Percentiles rank a stretch among this genome's conserved stretches.
These are phyloP conservation scores for Acheta domesticus DNA, from an alignment of 2,888 invertebrate genomes.

Conservation along the genomic window DNA sequence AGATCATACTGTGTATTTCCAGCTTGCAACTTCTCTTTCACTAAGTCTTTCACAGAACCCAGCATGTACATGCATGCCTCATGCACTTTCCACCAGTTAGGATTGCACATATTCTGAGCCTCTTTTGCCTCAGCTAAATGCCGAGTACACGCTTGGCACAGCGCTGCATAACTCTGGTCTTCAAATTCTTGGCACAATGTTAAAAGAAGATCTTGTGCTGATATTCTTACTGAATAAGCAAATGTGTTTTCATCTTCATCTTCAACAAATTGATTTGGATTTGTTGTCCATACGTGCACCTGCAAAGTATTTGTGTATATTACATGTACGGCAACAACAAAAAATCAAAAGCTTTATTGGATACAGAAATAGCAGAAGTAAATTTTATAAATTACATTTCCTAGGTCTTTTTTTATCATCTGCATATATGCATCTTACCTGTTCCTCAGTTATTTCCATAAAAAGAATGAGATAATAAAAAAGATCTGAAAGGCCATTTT, in stretches of 20 bases:
- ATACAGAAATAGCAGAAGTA: no score
- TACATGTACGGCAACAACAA: not conserved
- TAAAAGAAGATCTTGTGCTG: slow-evolving; percentile 58
- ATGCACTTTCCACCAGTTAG: slow-evolving; percentile 63
- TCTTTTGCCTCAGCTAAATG: slow-evolving; percentile 59
- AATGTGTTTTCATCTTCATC: slow-evolving; percentile 64
- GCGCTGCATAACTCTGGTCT: slow-evolving; percentile 53
- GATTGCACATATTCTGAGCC: slow-evolving; percentile 49
- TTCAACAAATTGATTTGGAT: slow-evolving; percentile 65
- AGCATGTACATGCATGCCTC: slow-evolving; percentile 64
- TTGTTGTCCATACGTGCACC: slow-evolving; percentile 59
- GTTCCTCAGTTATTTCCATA: slow-evolving; percentile 67
- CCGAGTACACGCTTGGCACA: slow-evolving; percentile 57
- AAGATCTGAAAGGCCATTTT: slow-evolving; percentile 59
- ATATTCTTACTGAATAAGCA: slow-evolving; percentile 61
- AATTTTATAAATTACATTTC: no score
- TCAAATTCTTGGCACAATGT: slow-evolving; percentile 55
- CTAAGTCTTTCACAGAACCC: slow-evolving; percentile 52
- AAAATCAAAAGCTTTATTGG: no score
- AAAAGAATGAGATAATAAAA: slow-evolving; percentile 65
- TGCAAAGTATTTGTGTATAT: slow-evolving; percentile 36
- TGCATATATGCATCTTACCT: slow-evolving; percentile 52
- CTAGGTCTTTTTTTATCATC: slow-evolving; percentile 59
- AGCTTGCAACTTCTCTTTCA: slow-evolving; percentile 46
- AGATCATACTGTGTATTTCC: slow-evolving; percentile 45